Evolutionary conservation across 1,140 invertebrate genomes (phyloP).

Genomic region (Drosophila bocqueti): DNA sequence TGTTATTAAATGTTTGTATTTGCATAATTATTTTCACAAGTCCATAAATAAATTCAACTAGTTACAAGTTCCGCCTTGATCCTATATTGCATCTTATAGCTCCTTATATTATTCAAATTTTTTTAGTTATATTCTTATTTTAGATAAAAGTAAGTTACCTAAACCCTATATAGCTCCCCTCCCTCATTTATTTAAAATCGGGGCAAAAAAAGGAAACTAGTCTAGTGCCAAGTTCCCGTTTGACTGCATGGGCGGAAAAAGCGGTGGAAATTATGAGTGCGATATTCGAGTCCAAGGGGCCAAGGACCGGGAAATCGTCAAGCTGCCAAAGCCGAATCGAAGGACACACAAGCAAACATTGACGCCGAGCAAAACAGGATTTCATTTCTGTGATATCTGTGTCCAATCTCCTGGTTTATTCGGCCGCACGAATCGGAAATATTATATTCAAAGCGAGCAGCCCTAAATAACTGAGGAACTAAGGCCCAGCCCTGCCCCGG

Average conservation of each 20-base stretch:
- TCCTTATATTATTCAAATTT: too few relatives aligned
- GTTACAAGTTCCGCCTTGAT: neutral
- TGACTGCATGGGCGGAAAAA: constrained; percentile 41
- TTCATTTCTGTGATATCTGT: constrained; percentile 85
- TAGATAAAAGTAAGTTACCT: neutral
- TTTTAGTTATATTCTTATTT: neutral
- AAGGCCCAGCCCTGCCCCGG: neutral
- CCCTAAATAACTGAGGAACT: constrained; percentile 47
- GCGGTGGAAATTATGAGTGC: constrained; percentile 50
- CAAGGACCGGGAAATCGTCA: constrained; percentile 14
- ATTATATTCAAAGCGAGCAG: constrained; percentile 70
- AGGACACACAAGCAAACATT: constrained; percentile 32
- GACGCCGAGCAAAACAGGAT: constrained; percentile 60
- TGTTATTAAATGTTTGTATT: neutral
- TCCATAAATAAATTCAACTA: neutral
- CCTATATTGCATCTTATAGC: too few relatives aligned
- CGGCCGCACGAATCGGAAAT: constrained; percentile 81
- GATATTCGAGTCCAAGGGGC: constrained; percentile 22
- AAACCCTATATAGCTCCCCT: neutral
- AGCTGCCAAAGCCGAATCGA: constrained; percentile 47
- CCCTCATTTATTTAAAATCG: neutral
- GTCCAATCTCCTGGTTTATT: constrained; percentile 85
- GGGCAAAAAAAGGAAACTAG: constrained; percentile 13
- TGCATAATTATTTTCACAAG: neutral
- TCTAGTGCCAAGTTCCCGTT: constrained; percentile 53